Conservation (phyloP, 2,113 vertebrate species). For the Nibea albiflora region DNA sequence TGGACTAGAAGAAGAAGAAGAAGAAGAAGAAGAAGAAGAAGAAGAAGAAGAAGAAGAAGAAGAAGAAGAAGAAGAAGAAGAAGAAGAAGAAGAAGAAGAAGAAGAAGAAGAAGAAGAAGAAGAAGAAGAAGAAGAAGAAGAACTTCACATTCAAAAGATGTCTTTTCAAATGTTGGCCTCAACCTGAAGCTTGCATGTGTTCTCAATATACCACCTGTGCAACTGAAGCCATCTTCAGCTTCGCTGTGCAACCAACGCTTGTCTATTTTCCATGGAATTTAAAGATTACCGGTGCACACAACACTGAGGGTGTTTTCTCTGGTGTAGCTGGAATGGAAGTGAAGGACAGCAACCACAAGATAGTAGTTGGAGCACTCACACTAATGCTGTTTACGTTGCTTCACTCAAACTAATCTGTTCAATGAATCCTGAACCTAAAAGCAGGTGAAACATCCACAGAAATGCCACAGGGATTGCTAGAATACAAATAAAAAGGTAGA, state of each 20-base stretch:
- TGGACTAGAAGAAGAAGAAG: constrained; percentile 45
- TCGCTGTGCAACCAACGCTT: neutral
- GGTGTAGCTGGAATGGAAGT: constrained; percentile 24
- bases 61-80: constrained; percentile 6
- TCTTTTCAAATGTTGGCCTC: constrained; percentile 68
- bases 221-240: constrained; percentile 26
- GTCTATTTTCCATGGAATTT: neutral
- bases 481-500: neutral
- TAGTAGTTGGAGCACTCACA: neutral
- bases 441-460: too few species aligned
- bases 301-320: neutral
- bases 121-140: constrained; percentile 6
- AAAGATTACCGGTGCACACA: neutral
- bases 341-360: neutral
- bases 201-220: constrained; percentile 30
- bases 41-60: constrained; percentile 28
- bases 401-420: constrained; percentile 12
- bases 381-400: neutral
- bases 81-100: constrained; percentile 15
- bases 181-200: constrained; percentile 60
- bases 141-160: constrained; percentile 72
- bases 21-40: constrained; percentile 5
- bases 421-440: neutral
- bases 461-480: too few species aligned
- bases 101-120: constrained; percentile 32